Evolutionary conservation across 2,888 invertebrate genomes (phyloP).

Genomic region (Cosmopolites sordidus): DNA sequence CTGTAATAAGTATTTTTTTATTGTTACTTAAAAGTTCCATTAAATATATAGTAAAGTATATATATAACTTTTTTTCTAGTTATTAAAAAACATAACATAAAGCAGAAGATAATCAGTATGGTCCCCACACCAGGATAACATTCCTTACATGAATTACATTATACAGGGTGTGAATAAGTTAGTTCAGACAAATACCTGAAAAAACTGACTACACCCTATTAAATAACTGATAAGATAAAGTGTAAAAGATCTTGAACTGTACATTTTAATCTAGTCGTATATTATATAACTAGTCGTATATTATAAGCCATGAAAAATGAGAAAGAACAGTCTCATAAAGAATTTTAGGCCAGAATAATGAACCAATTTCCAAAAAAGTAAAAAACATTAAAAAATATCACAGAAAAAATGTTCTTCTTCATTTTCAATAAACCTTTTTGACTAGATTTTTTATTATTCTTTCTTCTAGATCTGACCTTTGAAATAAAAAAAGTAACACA

Average conservation of each 20-base stretch:
- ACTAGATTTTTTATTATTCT: conserved; percentile 37
- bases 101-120: too few relatives aligned
- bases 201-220: neutral
- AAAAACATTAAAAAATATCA: conserved; percentile 34
- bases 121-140: too few relatives aligned
- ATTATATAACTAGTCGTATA: too few relatives aligned
- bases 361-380: neutral
- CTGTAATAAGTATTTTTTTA: too few relatives aligned
- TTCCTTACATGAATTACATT: too few relatives aligned
- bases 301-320: neutral
- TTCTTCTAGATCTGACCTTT: conserved; percentile 29
- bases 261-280: too few relatives aligned
- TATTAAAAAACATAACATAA: too few relatives aligned
- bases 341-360: conserved; percentile 9
- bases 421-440: conserved; percentile 27
- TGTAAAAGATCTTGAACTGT: too few relatives aligned
- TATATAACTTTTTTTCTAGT: too few relatives aligned
- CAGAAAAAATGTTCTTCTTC: conserved; percentile 38
- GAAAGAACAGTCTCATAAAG: neutral
- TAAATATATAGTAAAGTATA: neutral
- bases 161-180: too few relatives aligned
- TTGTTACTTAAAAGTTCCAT: neutral
- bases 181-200: too few relatives aligned
- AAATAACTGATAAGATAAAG: neutral
- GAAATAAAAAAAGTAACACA: too few relatives aligned